Percentiles rank a stretch among this genome's conserved stretches.
phyloP scores from a whole-genome alignment of 2,113 vertebrate genomes.

The Platichthys flesus region DNA sequence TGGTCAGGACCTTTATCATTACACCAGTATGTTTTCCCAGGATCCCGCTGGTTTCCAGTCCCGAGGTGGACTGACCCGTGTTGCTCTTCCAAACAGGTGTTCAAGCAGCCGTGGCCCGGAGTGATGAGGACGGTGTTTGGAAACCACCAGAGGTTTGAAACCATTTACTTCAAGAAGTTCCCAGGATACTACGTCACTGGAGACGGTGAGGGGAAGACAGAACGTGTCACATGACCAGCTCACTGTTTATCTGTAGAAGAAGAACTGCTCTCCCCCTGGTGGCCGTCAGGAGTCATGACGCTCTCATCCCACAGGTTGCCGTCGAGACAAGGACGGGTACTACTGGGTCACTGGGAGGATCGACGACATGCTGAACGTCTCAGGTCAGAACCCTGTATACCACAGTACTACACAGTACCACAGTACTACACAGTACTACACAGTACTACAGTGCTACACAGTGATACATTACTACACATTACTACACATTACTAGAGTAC shows the following conservation, averaged over 20 bases:
- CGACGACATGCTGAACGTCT: conserved; percentile 98
- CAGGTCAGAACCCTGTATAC: conserved; percentile 83
- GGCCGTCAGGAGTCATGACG: no score
- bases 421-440: no score
- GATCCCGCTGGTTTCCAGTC: neutral
- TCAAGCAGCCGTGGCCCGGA: conserved; percentile 98
- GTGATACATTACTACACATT: no score
- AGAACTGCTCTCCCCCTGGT: no score
- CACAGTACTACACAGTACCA: no score
- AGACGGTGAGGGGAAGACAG: conserved; percentile 84
- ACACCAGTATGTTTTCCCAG: no score
- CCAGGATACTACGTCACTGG: conserved; percentile 97
- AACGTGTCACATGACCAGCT: neutral
- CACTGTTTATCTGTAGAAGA: neutral
- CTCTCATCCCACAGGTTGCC: conserved; percentile 85
- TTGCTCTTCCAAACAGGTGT: conserved; percentile 83
- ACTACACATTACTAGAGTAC: no score
- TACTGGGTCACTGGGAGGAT: conserved; percentile 98
- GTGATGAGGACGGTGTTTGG: conserved; percentile 94
- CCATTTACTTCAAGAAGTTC: conserved; percentile 95
- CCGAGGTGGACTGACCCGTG: neutral
- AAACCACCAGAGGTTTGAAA: conserved; percentile 91
- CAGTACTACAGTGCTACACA: no score
- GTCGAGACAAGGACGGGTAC: conserved; percentile 94
- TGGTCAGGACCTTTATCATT: conserved; percentile 80